Evolutionary conservation across 1,140 invertebrate genomes (phyloP).

Genomic region (Pseudoatta argentina): DNA sequence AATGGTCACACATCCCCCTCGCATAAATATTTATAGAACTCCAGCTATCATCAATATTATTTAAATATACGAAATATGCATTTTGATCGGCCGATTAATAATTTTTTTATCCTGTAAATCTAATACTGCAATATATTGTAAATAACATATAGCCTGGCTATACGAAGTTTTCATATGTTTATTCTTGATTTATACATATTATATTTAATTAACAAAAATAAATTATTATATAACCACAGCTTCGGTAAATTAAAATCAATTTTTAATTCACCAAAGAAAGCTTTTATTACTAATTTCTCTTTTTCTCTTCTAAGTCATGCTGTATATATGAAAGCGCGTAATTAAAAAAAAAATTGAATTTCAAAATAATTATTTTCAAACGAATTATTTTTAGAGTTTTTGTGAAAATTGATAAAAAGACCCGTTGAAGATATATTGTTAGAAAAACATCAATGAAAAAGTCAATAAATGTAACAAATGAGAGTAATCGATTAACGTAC

Average conservation of each 20-base stretch:
- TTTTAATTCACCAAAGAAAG: neutral
- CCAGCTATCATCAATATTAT: neutral
- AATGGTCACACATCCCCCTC: constrained; percentile 37
- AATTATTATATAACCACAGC: neutral
- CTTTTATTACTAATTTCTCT: neutral
- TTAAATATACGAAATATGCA: constrained; percentile 7
- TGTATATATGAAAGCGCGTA: neutral
- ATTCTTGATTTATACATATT: neutral
- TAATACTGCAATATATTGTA: neutral
- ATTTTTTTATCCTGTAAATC: constrained; percentile 2
- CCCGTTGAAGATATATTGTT: neutral
- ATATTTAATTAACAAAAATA: constrained; percentile 15
- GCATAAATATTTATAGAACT: constrained; percentile 18
- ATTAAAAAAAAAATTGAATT: neutral
- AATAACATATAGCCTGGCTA: neutral
- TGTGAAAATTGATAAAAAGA: neutral
- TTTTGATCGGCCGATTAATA: neutral
- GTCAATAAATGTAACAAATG: constrained; percentile 42
- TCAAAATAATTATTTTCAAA: constrained; percentile 2
- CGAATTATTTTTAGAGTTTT: neutral
- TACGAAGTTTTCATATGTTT: neutral
- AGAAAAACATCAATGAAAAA: constrained; percentile 42
- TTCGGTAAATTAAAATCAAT: neutral
- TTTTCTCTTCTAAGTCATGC: neutral
- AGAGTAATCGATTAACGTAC: neutral